Evolutionary conservation across 1,140 invertebrate genomes (phyloP).

Genomic region (Adelges cooleyi): DNA sequence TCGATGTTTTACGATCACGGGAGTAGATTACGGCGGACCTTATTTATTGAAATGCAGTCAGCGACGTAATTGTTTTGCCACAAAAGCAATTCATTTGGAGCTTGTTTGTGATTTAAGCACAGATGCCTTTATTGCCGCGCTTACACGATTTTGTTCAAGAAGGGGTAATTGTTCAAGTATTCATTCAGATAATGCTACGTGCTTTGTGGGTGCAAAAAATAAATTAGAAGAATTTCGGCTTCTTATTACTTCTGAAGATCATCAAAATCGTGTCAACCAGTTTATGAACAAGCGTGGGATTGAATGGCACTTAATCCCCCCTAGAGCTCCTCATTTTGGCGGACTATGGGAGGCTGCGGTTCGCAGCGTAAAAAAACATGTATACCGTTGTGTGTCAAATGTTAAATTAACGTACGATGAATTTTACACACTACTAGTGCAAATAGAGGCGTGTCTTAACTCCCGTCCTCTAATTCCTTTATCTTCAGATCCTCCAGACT

Average conservation of each 20-base stretch:
- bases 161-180: conserved; percentile 23
- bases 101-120: neutral
- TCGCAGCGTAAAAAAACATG: neutral
- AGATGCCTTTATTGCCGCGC: conserved; percentile 30
- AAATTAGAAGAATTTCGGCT: conserved; percentile 33
- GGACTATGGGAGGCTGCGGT: no score
- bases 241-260: no score
- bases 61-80: neutral
- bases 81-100: neutral
- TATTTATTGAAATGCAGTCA: neutral
- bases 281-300: neutral
- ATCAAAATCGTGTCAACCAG: neutral
- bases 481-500: conserved; percentile 33
- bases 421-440: conserved; percentile 34
- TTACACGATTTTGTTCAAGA: neutral
- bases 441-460: conserved; percentile 36
- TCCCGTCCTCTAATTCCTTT: no score
- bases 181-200: conserved; percentile 37
- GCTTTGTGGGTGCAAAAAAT: conserved; percentile 36
- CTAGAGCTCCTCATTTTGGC: conserved; percentile 24
- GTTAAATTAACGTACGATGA: conserved; percentile 34
- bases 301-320: no score
- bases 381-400: no score
- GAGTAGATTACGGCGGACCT: neutral
- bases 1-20: neutral